Percentiles rank a stretch among this genome's conserved stretches.
phyloP scores from a whole-genome alignment of 2,888 invertebrate genomes.

The Didymodactylos carnosus region DNA sequence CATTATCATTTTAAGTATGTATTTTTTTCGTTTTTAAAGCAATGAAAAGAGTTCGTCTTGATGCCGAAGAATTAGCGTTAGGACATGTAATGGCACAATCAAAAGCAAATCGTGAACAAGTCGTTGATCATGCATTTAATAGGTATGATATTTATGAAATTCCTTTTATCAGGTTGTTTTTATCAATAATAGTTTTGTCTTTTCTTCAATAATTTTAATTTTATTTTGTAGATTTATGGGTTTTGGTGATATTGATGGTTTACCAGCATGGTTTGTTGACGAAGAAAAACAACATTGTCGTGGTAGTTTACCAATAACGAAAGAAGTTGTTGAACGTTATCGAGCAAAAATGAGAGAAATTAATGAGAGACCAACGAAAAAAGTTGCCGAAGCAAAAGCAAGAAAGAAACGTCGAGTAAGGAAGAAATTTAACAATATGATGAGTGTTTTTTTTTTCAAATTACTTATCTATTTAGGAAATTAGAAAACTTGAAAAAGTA shows the following conservation, averaged over 20 bases:
- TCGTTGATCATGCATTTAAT: constrained; percentile 75
- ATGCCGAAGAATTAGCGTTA: constrained; percentile 68
- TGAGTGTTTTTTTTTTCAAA: background rate
- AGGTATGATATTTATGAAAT: constrained; percentile 34
- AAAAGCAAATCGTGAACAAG: constrained; percentile 66
- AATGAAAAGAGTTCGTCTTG: constrained; percentile 33
- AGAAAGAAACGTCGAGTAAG: constrained; percentile 73
- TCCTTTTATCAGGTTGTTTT: background rate
- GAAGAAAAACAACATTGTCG: constrained; percentile 78
- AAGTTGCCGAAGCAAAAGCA: constrained; percentile 88
- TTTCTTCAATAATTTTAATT: background rate
- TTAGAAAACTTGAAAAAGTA: constrained; percentile 67
- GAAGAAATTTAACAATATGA: too few species aligned
- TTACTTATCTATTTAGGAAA: constrained; percentile 20
- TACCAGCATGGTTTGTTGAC: constrained; percentile 85
- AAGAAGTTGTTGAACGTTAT: constrained; percentile 47
- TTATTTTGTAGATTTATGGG: constrained; percentile 48
- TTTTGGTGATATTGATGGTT: constrained; percentile 52
- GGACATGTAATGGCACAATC: constrained; percentile 75
- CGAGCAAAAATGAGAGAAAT: constrained; percentile 53
- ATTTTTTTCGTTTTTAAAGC: background rate
- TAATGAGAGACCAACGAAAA: constrained; percentile 83
- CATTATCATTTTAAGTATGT: constrained; percentile 1
- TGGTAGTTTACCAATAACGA: constrained; percentile 61
- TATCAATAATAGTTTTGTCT: too few species aligned